Evolutionary conservation across 2,113 vertebrate genomes (phyloP).

Genomic region (Mirounga angustirostris): DNA sequence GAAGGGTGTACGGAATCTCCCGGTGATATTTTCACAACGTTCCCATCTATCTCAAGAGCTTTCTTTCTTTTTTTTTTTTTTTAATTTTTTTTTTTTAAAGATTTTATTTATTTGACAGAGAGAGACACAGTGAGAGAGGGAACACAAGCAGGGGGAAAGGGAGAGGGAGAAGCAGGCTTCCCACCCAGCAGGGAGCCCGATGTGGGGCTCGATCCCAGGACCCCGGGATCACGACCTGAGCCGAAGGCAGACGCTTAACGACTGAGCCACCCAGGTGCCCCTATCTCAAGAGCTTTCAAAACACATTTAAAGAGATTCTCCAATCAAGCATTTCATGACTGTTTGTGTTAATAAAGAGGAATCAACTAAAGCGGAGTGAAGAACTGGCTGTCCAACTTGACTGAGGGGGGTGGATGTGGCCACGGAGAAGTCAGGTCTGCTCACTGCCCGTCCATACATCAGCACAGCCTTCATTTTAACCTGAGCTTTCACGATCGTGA

Average conservation of each 20-base stretch:
- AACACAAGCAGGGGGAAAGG: too few species aligned
- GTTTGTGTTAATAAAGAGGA: not conserved
- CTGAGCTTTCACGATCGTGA: not conserved
- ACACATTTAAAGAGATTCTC: not conserved
- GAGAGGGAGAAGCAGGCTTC: too few species aligned
- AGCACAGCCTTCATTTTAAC: not conserved
- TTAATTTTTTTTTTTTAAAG: too few species aligned
- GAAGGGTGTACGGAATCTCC: not conserved
- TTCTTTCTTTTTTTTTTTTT: not conserved
- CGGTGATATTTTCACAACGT: not conserved
- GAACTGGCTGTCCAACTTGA: not conserved
- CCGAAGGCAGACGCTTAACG: too few species aligned
- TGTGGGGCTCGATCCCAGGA: too few species aligned
- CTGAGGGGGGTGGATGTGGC: fast-evolving
- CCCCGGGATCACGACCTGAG: too few species aligned
- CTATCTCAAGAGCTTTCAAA: not conserved
- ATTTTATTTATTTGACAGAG: too few species aligned
- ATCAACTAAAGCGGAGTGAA: not conserved
- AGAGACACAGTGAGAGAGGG: too few species aligned
- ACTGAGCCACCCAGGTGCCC: too few species aligned
- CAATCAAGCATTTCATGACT: not conserved
- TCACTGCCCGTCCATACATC: fast-evolving
- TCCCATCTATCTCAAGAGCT: not conserved
- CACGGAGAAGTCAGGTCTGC: not conserved
- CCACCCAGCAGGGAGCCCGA: too few species aligned